These are phyloP conservation scores for Nematolebias whitei DNA, from an alignment of 2,113 vertebrate species.

Conservation along the genomic window DNA sequence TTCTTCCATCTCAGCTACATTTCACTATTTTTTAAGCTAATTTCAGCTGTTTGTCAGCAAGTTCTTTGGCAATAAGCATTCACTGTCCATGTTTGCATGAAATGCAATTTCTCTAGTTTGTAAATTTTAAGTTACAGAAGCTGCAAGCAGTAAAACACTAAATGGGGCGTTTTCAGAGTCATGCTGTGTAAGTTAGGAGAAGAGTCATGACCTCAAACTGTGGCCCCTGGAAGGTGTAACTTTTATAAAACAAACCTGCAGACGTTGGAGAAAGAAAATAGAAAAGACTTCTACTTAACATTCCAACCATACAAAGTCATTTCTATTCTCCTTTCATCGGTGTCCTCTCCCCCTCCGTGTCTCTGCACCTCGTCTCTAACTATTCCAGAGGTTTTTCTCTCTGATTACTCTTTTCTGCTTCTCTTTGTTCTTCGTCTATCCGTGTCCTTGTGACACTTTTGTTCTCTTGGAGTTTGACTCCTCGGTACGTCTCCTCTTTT, in stretches of 20 bases:
- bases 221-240: background rate
- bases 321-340: background rate
- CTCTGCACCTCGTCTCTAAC: background rate
- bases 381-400: background rate
- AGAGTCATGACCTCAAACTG: background rate
- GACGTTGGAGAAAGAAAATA: background rate
- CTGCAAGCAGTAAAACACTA: too few species aligned
- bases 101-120: too few species aligned
- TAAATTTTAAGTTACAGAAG: too few species aligned
- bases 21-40: too few species aligned
- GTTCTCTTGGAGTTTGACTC: conserved; percentile 6
- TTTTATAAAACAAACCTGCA: background rate
- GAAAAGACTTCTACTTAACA: too few species aligned
- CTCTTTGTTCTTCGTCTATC: background rate
- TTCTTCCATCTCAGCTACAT: too few species aligned
- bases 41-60: too few species aligned
- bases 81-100: too few species aligned
- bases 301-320: background rate
- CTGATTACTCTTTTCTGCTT: background rate
- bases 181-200: too few species aligned
- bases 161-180: too few species aligned
- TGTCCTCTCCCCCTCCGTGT: background rate
- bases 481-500: conserved; percentile 16
- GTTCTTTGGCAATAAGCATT: too few species aligned
- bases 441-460: conserved; percentile 13